phyloP scores from a whole-genome alignment of 2,888 invertebrate genomes.

The Lochmaea capreae region DNA sequence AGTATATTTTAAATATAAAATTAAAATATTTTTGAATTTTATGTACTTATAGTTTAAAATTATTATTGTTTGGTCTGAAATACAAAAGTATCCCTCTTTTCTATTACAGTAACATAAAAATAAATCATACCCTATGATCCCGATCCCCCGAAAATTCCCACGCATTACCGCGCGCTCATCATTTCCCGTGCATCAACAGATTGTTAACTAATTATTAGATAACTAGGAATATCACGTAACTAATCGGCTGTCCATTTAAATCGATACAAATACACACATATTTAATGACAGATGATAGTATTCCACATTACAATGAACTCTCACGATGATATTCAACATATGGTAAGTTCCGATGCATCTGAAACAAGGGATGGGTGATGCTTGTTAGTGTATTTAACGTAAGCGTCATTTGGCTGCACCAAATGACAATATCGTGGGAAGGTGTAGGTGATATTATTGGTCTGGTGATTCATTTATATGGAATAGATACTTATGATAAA shows the following conservation, averaged over 20 bases:
- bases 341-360: conserved; percentile 16
- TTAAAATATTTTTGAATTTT: too few species aligned
- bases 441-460: neutral
- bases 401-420: conserved; percentile 31
- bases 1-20: too few species aligned
- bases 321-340: conserved; percentile 9
- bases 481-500: conserved; percentile 23
- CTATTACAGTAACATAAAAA: neutral
- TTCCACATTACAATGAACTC: conserved; percentile 2
- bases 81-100: neutral
- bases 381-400: neutral
- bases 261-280: conserved; percentile 3
- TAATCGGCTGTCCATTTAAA: conserved; percentile 33
- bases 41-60: too few species aligned
- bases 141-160: conserved; percentile 39
- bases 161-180: conserved; percentile 17
- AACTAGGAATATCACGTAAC: conserved; percentile 32
- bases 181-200: conserved; percentile 39
- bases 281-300: conserved; percentile 17
- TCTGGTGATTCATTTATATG: conserved; percentile 46
- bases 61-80: too few species aligned
- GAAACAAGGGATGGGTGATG: conserved; percentile 8
- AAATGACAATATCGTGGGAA: conserved; percentile 33
- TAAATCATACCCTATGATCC: conserved; percentile 21
- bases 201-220: conserved; percentile 43